Evolutionary conservation across 1,140 invertebrate species (phyloP).

Genomic region (Ooceraea biroi): DNA sequence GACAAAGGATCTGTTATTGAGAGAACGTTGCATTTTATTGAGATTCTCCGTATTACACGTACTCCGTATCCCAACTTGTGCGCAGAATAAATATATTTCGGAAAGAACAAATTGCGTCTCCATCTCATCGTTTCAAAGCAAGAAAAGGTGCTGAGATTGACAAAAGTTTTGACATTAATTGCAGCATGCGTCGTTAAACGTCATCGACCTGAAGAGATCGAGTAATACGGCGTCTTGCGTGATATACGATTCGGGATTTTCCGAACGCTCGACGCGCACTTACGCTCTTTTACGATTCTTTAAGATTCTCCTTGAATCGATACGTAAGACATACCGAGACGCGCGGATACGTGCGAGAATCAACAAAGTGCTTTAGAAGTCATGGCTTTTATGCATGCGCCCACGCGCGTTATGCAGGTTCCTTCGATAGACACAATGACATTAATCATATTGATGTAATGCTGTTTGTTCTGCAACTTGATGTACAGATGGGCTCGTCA

Average conservation of each 20-base stretch:
- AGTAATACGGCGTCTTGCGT: not conserved
- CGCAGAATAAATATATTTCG: too few relatives aligned
- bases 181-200: too few relatives aligned
- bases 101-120: too few relatives aligned
- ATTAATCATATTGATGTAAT: conserved; percentile 43
- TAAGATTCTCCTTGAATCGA: conserved; percentile 53
- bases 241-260: not conserved
- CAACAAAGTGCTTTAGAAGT: conserved; percentile 39
- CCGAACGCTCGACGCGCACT: not conserved
- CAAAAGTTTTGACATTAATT: not conserved
- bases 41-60: too few relatives aligned
- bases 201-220: too few relatives aligned
- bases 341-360: not conserved
- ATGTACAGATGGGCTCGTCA: not conserved
- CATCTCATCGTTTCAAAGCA: too few relatives aligned
- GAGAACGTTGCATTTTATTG: too few relatives aligned
- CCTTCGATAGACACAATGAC: conserved; percentile 52
- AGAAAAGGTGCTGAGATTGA: not conserved
- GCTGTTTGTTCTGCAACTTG: conserved; percentile 36
- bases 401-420: conserved; percentile 38
- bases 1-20: too few relatives aligned
- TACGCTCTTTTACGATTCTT: conserved; percentile 43
- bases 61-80: too few relatives aligned
- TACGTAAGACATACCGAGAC: not conserved
- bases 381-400: conserved; percentile 42